These are phyloP conservation scores for Drosophila truncata DNA, from an alignment of 1,140 invertebrate species.

Conservation along the genomic window DNA sequence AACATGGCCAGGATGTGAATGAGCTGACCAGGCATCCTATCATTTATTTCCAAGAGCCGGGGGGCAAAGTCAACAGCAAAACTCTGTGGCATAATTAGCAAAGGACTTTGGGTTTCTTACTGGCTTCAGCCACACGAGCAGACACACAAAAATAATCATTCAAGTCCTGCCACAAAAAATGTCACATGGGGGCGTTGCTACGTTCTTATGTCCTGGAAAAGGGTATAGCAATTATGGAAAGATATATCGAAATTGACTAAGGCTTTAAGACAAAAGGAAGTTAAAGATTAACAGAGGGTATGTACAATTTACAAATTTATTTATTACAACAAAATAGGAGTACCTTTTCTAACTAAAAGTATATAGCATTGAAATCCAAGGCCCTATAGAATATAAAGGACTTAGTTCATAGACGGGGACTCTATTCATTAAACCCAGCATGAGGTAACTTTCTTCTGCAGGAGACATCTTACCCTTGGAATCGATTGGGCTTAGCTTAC, in stretches of 20 bases:
- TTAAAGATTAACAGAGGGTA: neutral
- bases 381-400: neutral
- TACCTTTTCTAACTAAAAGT: neutral
- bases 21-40: slow-evolving; percentile 49
- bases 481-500: slow-evolving; percentile 33
- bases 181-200: slow-evolving; percentile 9
- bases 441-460: slow-evolving; percentile 1
- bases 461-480: slow-evolving; percentile 3
- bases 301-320: too few relatives aligned
- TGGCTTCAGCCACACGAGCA: slow-evolving; percentile 24
- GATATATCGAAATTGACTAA: neutral
- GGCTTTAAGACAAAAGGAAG: neutral
- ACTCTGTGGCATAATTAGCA: slow-evolving; percentile 73
- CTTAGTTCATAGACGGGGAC: neutral
- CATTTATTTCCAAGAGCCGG: slow-evolving; percentile 50
- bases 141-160: slow-evolving; percentile 43
- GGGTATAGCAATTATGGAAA: slow-evolving; percentile 9
- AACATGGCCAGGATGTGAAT: slow-evolving; percentile 40
- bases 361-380: neutral
- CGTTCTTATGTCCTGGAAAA: slow-evolving; percentile 10
- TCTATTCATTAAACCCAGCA: slow-evolving; percentile 8
- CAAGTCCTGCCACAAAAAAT: slow-evolving; percentile 32
- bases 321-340: neutral
- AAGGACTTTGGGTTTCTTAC: slow-evolving; percentile 49
- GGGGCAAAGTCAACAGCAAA: slow-evolving; percentile 46